phyloP scores from a whole-genome alignment of 1,140 invertebrate genomes.

The Drosophila azteca region DNA sequence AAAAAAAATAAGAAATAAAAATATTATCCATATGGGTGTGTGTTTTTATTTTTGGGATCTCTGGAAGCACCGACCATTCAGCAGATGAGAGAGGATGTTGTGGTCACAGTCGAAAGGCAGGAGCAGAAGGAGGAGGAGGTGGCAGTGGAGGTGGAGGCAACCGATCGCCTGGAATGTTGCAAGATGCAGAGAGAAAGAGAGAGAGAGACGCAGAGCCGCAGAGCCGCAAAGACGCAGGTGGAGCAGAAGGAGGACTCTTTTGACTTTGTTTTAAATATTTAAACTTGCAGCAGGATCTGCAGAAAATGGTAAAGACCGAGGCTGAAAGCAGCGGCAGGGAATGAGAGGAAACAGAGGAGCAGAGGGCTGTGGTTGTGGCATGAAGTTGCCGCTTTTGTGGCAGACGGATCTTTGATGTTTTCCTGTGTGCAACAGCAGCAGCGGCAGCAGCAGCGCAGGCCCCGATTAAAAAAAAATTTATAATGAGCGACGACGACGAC shows the following conservation, averaged over 20 bases:
- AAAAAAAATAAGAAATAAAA: constrained; percentile 36
- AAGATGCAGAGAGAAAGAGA: constrained; percentile 37
- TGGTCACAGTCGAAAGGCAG: background rate
- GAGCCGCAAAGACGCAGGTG: too few species aligned
- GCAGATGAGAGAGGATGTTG: too few species aligned
- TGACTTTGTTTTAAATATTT: constrained; percentile 81
- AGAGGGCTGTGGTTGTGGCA: background rate
- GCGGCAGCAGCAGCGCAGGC: constrained; percentile 35
- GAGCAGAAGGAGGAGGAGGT: constrained; percentile 11
- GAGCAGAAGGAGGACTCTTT: constrained; percentile 15
- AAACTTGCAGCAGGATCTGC: constrained; percentile 72
- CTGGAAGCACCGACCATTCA: too few species aligned
- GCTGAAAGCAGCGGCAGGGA: background rate
- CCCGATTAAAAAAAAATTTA: constrained; percentile 79
- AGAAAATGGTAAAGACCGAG: background rate
- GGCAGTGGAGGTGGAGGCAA: constrained; percentile 54
- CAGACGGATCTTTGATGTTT: constrained; percentile 79
- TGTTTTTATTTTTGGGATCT: constrained; percentile 5
- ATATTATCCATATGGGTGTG: constrained; percentile 68
- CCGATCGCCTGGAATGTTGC: constrained; percentile 74
- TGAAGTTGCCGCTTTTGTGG: constrained; percentile 45
- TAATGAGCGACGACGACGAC: constrained; percentile 70
- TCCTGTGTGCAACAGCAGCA: constrained; percentile 23
- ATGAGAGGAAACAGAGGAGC: constrained; percentile 9
- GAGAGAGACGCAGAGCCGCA: background rate